Evolutionary conservation across 2,888 invertebrate genomes (phyloP), one percentile per base, ranked within the genome.

Genomic region (Drosophila tripunctata): DNA sequence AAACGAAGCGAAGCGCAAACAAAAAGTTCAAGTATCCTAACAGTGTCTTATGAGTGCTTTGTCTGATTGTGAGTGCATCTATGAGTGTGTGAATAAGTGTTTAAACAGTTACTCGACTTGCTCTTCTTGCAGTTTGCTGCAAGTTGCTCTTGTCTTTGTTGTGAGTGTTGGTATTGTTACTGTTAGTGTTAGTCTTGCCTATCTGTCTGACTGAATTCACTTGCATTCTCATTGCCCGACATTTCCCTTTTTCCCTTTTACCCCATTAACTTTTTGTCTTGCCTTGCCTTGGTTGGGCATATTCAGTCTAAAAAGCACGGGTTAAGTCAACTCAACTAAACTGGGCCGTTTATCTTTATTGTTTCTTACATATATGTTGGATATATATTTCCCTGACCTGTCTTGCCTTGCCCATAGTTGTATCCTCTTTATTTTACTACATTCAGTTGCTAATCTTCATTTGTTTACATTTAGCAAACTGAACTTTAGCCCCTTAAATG

Each of bases 21-120:
- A 61, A 67, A 79, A 72, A 79, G 63, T 86, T 78, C 64, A 70
- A 85, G 83, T 61, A 78, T 66, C 80, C 77, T 40, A 70, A 71
- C 83, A 79, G 66, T 72, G 66, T 72, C 76, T 71, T 72, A 71
- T 76, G 76, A 76, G 76, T 72, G 72, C 66, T 72, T 71, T 76
- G 58, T 76, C 72, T 72, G 73, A 76, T 76, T 72, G 72, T 70
- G 64, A 57, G 72, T 55, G 44, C 22, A 43, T n/a, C n/a, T 40
- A 40, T 41, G 61, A 27, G 67, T 70, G 58, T 62, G 75, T 68
- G 67, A 43, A 56, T 76, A 65, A 76, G 72, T 71, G 72, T 72
- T 72, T 72, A 76, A 72, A 72, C 55, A 76, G 66, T 76, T 71
- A 72, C 73, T 56, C 40, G 31, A 22, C 52, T 40, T 45, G 60